Base-by-base conservation (phyloP, 2,113 vertebrate genomes). In the Pollachius pollachius region DNA sequence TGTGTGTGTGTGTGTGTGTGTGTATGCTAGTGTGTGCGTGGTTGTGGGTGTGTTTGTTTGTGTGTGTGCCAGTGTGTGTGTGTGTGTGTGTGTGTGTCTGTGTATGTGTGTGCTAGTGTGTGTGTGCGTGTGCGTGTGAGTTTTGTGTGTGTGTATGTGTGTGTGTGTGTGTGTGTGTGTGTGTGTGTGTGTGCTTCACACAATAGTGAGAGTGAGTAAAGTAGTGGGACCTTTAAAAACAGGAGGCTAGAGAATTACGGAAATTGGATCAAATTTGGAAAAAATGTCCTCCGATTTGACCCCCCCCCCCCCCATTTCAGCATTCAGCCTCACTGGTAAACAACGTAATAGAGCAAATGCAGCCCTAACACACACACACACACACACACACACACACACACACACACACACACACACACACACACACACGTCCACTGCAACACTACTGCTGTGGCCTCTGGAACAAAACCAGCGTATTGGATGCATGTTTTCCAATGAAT, bases 191-290 rank as follows among this genome's bases (percentile, higher is more conserved):
- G 73, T 68, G 71, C 69, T 73, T 65, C 73, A 72, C 74, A 65
- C 3, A 25, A 52, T 72, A 67, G 69, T 74, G 74, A 5, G 30
- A 34, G 30, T 7, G 30, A 72, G 59, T 63, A 72, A 69, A 64
- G 68, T 67, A 54, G 81, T 81, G 78, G 79, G 65, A 81, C 69
- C 73, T 77, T 70, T 84, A 83, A 85, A 85, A 88, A 78, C 69
- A 67, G 81, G 69, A 80, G 70, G 76, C 78, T 82, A 25, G 78
- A 87, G 84, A 85, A 87, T 89, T 81, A 75, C 71, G 7, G 72
- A 87, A 86, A 90, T 87, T 89, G 80, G 84, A 89, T 89, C 75
- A 85, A 81, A 89, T 90, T 89, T 89, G 69, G 72, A 87, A 89
- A 90, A 87, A 90, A 83, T 72, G 73, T 52, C 70, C 68, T 72